Percentiles rank a stretch among this genome's conserved stretches.
These are phyloP conservation scores for Brotula barbata DNA, from an alignment of 2,797 vertebrate species.

Conservation along the genomic window DNA sequence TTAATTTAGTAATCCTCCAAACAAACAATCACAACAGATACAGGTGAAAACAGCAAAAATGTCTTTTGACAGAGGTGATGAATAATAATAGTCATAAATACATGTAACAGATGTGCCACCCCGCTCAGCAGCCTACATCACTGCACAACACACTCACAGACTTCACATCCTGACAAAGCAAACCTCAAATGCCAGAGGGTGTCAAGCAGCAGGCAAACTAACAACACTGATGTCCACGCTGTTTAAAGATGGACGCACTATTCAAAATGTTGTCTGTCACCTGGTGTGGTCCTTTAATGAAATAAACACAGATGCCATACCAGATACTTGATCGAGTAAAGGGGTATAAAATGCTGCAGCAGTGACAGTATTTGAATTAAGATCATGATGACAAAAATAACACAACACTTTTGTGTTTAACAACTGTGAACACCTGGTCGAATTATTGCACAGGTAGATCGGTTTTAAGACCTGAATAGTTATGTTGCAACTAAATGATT, in stretches of 20 bases:
- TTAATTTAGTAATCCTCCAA: background rate
- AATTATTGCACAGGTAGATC: constrained; percentile 6
- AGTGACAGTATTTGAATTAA: background rate
- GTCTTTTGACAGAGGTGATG: background rate
- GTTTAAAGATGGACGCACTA: constrained; percentile 58
- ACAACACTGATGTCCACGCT: constrained; percentile 72
- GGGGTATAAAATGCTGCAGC: constrained; percentile 13
- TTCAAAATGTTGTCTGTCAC: constrained; percentile 62
- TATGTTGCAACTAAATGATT: background rate
- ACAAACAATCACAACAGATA: background rate
- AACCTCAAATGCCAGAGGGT: constrained; percentile 71
- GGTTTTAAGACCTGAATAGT: constrained; percentile 3
- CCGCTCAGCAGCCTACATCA: constrained; percentile 17
- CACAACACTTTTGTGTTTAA: constrained; percentile 24
- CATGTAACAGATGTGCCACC: constrained; percentile 29
- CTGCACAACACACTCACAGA: constrained; percentile 17
- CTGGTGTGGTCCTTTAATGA: constrained; percentile 67
- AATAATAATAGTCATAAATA: too few species aligned
- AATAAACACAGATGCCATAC: constrained; percentile 66
- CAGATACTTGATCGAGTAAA: constrained; percentile 9
- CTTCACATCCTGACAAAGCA: constrained; percentile 57
- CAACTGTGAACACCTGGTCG: constrained; percentile 18
- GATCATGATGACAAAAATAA: constrained; percentile 28
- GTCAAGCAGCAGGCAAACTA: constrained; percentile 67
- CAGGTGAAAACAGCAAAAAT: too few species aligned